Conservation (phyloP, 2,888 invertebrate species). For the Panzeria rudis region DNA sequence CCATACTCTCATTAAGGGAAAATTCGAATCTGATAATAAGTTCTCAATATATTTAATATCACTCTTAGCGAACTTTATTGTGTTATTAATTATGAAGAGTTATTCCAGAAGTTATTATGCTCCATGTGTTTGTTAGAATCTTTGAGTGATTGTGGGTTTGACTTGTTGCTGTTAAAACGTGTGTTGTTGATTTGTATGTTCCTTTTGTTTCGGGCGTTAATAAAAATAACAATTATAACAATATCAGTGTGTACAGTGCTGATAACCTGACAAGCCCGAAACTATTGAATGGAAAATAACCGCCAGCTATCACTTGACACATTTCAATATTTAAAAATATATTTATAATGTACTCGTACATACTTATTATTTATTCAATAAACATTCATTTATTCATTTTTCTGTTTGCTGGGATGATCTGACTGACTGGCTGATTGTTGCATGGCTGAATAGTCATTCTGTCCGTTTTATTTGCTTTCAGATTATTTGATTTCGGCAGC, state of each 20-base stretch:
- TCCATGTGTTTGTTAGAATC: not conserved
- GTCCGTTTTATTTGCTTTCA: not conserved
- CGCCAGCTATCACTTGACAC: constrained; percentile 58
- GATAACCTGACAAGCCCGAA: constrained; percentile 44
- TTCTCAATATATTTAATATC: too few species aligned
- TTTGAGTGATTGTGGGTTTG: not conserved
- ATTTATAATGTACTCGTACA: constrained; percentile 55
- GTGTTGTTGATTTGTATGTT: not conserved
- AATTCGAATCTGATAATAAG: too few species aligned
- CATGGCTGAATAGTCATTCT: not conserved
- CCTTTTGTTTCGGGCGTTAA: constrained; percentile 14
- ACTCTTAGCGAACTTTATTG: not conserved
- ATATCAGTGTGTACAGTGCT: constrained; percentile 29
- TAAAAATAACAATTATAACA: constrained; percentile 37
- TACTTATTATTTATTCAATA: constrained; percentile 46
- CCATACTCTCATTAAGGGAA: too few species aligned
- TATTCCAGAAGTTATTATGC: not conserved
- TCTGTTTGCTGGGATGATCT: not conserved
- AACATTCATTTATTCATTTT: not conserved
- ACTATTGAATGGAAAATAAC: constrained; percentile 68
- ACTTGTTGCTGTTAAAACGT: not conserved
- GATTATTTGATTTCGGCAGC: constrained; percentile 10
- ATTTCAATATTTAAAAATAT: constrained; percentile 62
- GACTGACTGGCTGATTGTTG: not conserved
- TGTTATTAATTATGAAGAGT: not conserved